Percentiles rank a stretch among this genome's conserved stretches.
These are phyloP conservation scores for Ophonus ardosiacus DNA, from an alignment of 2,888 invertebrate genomes.

Conservation along the genomic window DNA sequence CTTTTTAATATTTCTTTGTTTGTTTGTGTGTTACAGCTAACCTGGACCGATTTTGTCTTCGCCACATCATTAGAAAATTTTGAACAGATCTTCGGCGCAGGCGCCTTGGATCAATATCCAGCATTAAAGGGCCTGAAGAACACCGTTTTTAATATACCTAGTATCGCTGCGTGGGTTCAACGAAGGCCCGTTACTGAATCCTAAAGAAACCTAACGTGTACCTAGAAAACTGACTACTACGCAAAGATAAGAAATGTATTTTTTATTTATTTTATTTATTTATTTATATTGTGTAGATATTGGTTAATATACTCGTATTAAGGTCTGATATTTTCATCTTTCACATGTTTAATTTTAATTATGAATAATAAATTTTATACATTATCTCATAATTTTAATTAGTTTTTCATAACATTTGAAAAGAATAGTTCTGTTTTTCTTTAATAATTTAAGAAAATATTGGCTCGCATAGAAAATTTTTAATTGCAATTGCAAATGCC, in stretches of 20 bases:
- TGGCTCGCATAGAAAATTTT: neutral
- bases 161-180: conserved; percentile 78
- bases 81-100: conserved; percentile 77
- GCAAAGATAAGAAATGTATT: neutral
- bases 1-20: neutral
- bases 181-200: conserved; percentile 79
- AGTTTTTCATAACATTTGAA: too few relatives aligned
- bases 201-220: conserved; percentile 69
- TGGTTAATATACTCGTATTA: too few relatives aligned
- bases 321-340: too few relatives aligned
- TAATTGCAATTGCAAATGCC: neutral
- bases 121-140: conserved; percentile 77
- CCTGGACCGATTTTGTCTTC: conserved; percentile 80
- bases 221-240: neutral
- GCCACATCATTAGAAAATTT: conserved; percentile 79
- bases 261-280: neutral
- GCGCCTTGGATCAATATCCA: conserved; percentile 78
- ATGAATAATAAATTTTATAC: too few relatives aligned
- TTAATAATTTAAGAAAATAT: neutral
- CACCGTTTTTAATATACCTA: conserved; percentile 77
- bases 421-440: too few relatives aligned
- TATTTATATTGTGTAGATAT: neutral
- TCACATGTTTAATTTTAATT: too few relatives aligned
- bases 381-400: too few relatives aligned
- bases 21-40: conserved; percentile 75